Conservation (phyloP, 2,888 invertebrate species). For the Xylophagus ater region DNA sequence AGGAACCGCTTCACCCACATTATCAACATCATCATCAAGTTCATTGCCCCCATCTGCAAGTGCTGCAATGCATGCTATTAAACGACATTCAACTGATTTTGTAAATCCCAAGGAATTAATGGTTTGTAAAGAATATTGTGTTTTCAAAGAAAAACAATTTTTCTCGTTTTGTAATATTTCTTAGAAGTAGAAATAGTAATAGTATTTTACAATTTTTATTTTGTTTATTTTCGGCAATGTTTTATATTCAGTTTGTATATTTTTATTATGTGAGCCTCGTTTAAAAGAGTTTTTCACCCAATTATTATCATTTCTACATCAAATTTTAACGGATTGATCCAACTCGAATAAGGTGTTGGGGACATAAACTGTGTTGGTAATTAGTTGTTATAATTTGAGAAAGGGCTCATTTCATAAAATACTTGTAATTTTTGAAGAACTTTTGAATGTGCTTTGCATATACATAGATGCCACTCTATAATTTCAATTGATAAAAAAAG, state of each 20-base stretch:
- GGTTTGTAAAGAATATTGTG: slow-evolving; percentile 46
- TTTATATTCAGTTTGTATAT: slow-evolving; percentile 1
- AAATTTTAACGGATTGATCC: too few species aligned
- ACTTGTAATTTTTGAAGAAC: too few species aligned
- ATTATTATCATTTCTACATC: too few species aligned
- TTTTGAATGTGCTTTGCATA: too few species aligned
- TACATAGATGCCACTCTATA: too few species aligned
- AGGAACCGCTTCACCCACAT: slow-evolving; percentile 24
- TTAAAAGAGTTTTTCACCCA: too few species aligned
- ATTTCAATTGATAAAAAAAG: too few species aligned
- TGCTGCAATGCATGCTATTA: slow-evolving; percentile 93
- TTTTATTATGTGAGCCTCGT: background rate
- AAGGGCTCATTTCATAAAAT: too few species aligned
- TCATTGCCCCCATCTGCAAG: slow-evolving; percentile 54
- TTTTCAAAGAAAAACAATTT: background rate
- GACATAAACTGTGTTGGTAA: too few species aligned
- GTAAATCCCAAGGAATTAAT: slow-evolving; percentile 82
- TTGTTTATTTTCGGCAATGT: slow-evolving; percentile 4
- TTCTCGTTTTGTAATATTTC: background rate
- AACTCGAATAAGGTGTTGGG: too few species aligned
- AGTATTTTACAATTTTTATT: slow-evolving; percentile 1
- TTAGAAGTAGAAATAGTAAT: too few species aligned
- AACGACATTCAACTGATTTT: slow-evolving; percentile 85
- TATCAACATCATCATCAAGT: slow-evolving; percentile 25
- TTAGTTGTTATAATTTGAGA: too few species aligned